Conservation (phyloP, 1,140 invertebrate species). For the Planococcus citri region DNA sequence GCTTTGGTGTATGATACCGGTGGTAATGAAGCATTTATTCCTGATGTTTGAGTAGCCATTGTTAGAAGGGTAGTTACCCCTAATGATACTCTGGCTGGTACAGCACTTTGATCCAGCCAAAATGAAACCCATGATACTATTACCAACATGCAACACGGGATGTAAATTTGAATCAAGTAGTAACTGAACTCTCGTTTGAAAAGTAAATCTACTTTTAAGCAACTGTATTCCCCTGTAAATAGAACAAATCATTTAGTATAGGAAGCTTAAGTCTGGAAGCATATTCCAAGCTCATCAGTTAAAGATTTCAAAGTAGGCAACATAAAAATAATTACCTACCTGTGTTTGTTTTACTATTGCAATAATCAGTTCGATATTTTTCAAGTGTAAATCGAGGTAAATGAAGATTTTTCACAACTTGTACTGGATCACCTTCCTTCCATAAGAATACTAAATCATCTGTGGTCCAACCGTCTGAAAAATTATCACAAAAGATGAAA, state of each 20-base stretch:
- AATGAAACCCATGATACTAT: constrained; percentile 96
- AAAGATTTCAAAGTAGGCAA: not conserved
- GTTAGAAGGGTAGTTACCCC: constrained; percentile 91
- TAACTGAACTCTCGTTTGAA: constrained; percentile 97
- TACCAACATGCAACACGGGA: constrained; percentile 91
- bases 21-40: constrained; percentile 90
- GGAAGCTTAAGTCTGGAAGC: not conserved
- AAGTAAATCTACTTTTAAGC: constrained; percentile 83
- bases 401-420: constrained; percentile 85
- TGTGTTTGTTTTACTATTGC: constrained; percentile 91
- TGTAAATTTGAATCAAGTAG: constrained; percentile 95
- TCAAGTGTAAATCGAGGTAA: constrained; percentile 85
- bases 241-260: not conserved
- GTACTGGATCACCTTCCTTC: constrained; percentile 87
- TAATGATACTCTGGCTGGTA: constrained; percentile 84
- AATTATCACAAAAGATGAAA: constrained; percentile 9
- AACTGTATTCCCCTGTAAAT: constrained; percentile 83
- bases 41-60: constrained; percentile 94
- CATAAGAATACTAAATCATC: constrained; percentile 86
- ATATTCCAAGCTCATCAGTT: too few relatives aligned
- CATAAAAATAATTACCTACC: too few relatives aligned
- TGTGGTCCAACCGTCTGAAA: constrained; percentile 83
- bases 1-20: constrained; percentile 95
- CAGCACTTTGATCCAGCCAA: constrained; percentile 93
- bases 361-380: constrained; percentile 83